Evolutionary conservation across 2,113 vertebrate species (phyloP).

Genomic region (Phrynosoma platyrhinos): DNA sequence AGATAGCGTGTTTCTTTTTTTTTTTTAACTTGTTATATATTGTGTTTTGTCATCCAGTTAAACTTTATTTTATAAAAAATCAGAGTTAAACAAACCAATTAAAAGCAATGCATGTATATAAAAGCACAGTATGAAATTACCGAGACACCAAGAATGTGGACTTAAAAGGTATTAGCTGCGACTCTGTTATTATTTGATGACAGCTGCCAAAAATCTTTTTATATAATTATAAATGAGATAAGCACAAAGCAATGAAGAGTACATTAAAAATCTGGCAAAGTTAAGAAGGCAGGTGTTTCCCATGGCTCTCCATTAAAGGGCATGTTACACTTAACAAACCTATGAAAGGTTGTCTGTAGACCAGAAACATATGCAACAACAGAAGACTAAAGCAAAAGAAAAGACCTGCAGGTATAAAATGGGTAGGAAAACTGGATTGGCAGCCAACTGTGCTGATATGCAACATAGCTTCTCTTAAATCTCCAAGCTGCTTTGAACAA

Average conservation of each 20-base stretch:
- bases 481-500: slow-evolving; percentile 66
- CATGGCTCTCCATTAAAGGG: slow-evolving; percentile 62
- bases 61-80: neutral
- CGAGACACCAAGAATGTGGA: slow-evolving; percentile 35
- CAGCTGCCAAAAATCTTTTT: slow-evolving; percentile 58
- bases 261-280: slow-evolving; percentile 60
- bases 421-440: slow-evolving; percentile 42
- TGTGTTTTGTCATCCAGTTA: slow-evolving; percentile 15
- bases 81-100: neutral
- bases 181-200: slow-evolving; percentile 45
- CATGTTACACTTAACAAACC: slow-evolving; percentile 57
- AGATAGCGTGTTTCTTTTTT: neutral
- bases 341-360: slow-evolving; percentile 52
- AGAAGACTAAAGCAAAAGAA: slow-evolving; percentile 50
- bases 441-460: slow-evolving; percentile 40
- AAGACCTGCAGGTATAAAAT: slow-evolving; percentile 61
- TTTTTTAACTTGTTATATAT: neutral
- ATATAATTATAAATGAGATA: slow-evolving; percentile 66
- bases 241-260: slow-evolving; percentile 59
- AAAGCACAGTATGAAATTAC: slow-evolving; percentile 40
- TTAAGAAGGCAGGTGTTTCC: slow-evolving; percentile 76
- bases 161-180: slow-evolving; percentile 27
- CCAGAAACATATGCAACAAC: slow-evolving; percentile 55
- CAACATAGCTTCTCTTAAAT: slow-evolving; percentile 49
- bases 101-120: slow-evolving; percentile 48